Base-by-base conservation (phyloP, 1,140 invertebrate genomes). In the Pseudomyrmex flavicornis region DNA sequence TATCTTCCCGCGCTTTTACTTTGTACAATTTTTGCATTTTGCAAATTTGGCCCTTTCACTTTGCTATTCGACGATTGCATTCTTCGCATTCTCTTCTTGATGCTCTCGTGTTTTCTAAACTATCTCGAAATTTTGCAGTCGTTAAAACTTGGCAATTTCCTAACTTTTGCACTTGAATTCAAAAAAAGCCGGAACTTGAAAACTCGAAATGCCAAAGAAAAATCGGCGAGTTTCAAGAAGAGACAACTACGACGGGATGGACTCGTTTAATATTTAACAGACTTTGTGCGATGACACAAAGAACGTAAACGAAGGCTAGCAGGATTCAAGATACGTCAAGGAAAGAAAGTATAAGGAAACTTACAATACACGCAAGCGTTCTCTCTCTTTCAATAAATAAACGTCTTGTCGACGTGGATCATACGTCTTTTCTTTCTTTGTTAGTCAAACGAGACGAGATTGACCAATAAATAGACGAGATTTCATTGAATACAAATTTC, bases 181-280 rank as follows among this genome's bases (percentile, higher is more conserved):
- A 26, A 12, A 46, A 77, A 83, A 77, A 65, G 44, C n/a, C 44
- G n/a, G 65, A 63, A 63, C 59, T 83, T 83, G 17, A 58, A 65
- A 54, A 54, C 58, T 65, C 9, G 10, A 69, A 35, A 63, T 20
- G 22, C 22, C 7, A 44, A n/a, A n/a, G 48, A 56, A 59, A 35
- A 72, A 5, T 12, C 20, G 8, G 2, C 10, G 9, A 61, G 46
- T 35, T 4, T 68, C 8, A 10, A 70, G 68, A 70, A 52, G 35
- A n/a, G 8, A 17, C 56, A 52, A 62, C 48, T 35, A 35, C 35
- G 35, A 35, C 35, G 5, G 5, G n/a, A 52, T 63, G 52, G 72
- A 70, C 50, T 84, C 15, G 52, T 87, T 79, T 84, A 84, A 88
- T 88, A 85, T 83, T 87, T 80, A 84, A 86, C 66, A 26, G 84